These are phyloP conservation scores for Melanaphis sacchari DNA, from an alignment of 1,140 invertebrate species.

Conservation along the genomic window DNA sequence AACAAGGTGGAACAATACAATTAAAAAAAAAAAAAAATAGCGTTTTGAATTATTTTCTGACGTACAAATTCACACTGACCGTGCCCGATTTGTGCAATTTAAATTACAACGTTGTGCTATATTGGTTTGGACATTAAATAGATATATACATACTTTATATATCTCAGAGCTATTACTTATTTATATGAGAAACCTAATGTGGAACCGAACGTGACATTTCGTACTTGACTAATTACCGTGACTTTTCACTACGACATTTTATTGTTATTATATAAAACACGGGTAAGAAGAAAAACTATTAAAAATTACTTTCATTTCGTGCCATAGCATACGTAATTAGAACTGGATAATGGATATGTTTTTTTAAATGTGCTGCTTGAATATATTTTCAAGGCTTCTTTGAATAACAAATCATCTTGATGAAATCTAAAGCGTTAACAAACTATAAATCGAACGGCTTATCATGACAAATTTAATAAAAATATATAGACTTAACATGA, in stretches of 20 bases:
- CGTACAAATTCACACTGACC: constrained; percentile 14
- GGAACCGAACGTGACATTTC: constrained; percentile 58
- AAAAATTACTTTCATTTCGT: constrained; percentile 58
- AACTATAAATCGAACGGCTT: neutral
- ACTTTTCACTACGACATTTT: constrained; percentile 54
- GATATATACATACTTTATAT: neutral
- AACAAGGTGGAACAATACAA: constrained; percentile 33
- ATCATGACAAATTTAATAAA: neutral
- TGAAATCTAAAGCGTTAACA: neutral
- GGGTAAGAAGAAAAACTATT: constrained; percentile 55
- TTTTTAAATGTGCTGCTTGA: neutral
- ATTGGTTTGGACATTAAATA: neutral
- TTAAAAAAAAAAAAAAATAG: neutral
- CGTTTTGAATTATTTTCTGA: constrained; percentile 11
- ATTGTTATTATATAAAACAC: constrained; percentile 50
- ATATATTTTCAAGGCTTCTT: neutral
- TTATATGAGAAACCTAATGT: constrained; percentile 49
- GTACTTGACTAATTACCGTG: constrained; percentile 55
- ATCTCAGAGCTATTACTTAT: constrained; percentile 42
- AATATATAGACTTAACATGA: neutral
- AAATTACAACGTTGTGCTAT: constrained; percentile 50
- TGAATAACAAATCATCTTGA: neutral
- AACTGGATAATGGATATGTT: neutral
- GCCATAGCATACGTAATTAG: constrained; percentile 54
- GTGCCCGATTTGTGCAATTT: constrained; percentile 47